Evolutionary conservation across 2,888 invertebrate genomes (phyloP), one percentile per base, ranked within the genome.

Genomic region (Cheilosia vulpina): DNA sequence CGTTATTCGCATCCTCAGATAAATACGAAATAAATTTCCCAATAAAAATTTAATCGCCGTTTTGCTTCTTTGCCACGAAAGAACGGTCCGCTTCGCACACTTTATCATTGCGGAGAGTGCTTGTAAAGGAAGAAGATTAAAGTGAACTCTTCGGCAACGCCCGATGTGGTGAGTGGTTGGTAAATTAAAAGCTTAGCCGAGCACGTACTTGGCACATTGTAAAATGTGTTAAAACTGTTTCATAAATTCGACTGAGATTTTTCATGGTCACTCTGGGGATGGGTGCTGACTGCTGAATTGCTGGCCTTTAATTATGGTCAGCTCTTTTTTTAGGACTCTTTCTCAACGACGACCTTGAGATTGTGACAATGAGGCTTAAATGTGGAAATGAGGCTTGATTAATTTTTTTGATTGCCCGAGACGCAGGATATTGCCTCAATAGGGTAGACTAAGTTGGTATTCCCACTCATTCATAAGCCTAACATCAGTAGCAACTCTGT

Each of bases 11-110:
- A 85, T 85, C 79, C 80, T 71, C 66, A 76, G 72, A 85, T 81
- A 85, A 85, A 85, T 85, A 77, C 76, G 77, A 76, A 85, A 85
- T 85, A 85, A 81, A 85, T 85, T 81, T 73, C 24, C 57, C 77
- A 85, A 85, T 85, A 81, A 81, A 85, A 81, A 73, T 77, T 63
- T 85, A 77, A 85, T 81, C 77, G 76, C 62, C 69, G 58, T 80
- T 85, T 80, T 76, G 75, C 80, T 66, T 84, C 58, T 47, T 41
- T 55, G 52, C 76, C 65, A 52, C 24, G 66, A 63, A 73, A 69
- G 60, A 63, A 73, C 45, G 41, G 43, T 43, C 21, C 38, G 53
- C 13, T 52, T 17, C 27, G 47, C 6, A 55, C 34, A 55, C 17
- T 63, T 62, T 47, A 34, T 53, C 31, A 27, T 34, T 15, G 41